Base-by-base conservation (phyloP, 2,797 vertebrate species). In the Salmo trutta region DNA sequence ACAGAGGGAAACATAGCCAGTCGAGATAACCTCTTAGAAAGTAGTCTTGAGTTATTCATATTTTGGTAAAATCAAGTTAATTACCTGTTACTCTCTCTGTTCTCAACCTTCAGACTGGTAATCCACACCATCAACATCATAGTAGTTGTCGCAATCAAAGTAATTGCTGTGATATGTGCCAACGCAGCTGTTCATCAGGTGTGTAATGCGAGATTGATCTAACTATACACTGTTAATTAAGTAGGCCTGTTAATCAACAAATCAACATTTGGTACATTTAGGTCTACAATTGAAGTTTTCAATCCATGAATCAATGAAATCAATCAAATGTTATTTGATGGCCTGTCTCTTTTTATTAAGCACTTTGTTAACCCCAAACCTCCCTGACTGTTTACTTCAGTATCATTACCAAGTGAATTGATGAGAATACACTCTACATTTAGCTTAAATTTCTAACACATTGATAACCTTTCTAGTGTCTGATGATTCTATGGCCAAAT, bases 381-480 rank as follows among this genome's bases (percentile, higher is more conserved):
- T 36, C 21, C 59, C 21, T 5, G 8, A 64, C 21, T 19, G 3
- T 24, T 10, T 24, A 3, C 59, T 14, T n/a, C 7, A 24, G 36
- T n/a, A 21, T 70, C 31, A 12, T 21, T 41, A 36, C 36, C 68
- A 70, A 70, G 36, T 19, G 7, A 21, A 70, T 12, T 21, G 62
- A 65, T 65, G 21, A 15, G 8, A 65, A 12, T 16, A 47, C 21
- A 31, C 64, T 62, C 65, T 52, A 79, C 69, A 69, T 70, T 29
- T 24, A 67, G 74, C 47, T 27, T 78, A 52, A 16, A 74, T 87
- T 79, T 84, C 54, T 82, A 77, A 78, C 56, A 81, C 74, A 66
- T 27, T 83, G 82, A 86, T 81, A 79, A n/a, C 67, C n/a, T 66
- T 73, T 87, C 82, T 74, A 77, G 71, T 78, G 74, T 72, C 75